phyloP scores from a whole-genome alignment of 2,113 vertebrate species.

The Otus sunia region DNA sequence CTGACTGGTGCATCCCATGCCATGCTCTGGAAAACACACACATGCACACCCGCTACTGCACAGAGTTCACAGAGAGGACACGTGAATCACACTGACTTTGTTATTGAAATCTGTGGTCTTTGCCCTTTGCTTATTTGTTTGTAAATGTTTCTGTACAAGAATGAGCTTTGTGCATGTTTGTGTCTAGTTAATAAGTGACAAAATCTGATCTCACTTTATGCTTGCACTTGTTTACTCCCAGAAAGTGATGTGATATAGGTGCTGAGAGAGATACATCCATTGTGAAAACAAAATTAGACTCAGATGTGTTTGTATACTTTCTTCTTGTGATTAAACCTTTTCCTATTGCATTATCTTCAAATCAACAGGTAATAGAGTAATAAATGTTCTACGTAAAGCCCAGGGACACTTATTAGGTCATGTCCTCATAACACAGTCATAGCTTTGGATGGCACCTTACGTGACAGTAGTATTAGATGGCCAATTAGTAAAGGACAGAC shows the following conservation, averaged over 20 bases:
- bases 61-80: neutral
- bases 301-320: neutral
- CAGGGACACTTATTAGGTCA: neutral
- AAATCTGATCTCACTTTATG: neutral
- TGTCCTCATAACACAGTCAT: neutral
- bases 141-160: neutral
- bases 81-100: neutral
- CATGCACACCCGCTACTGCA: neutral
- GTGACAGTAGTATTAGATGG: neutral
- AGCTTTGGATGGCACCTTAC: neutral
- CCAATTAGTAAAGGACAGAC: neutral
- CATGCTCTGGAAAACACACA: neutral
- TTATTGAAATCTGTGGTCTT: neutral
- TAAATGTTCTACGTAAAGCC: neutral
- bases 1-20: neutral
- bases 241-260: neutral
- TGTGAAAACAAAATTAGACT: neutral
- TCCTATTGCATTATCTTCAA: neutral
- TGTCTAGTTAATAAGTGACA: neutral
- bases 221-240: neutral
- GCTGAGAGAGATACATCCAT: neutral
- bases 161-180: neutral
- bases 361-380: neutral
- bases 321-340: neutral
- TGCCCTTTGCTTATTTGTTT: slow-evolving; percentile 23